Evolutionary conservation across 2,888 invertebrate species (phyloP).

Genomic region (Nomada fabriciana): DNA sequence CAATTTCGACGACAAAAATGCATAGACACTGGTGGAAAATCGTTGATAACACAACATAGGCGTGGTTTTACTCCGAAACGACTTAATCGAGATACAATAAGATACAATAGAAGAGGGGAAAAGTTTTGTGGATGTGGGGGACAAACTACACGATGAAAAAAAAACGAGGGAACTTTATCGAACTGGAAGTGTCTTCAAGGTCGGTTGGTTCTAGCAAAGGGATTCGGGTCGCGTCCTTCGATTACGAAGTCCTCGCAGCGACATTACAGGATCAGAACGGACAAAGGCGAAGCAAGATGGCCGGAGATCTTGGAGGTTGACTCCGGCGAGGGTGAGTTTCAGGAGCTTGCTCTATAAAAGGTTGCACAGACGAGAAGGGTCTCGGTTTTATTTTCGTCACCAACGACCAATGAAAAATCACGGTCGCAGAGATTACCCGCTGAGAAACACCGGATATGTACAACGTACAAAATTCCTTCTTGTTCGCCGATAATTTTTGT

Average conservation of each 20-base stretch:
- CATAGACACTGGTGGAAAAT: not conserved
- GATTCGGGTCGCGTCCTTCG: constrained; percentile 57
- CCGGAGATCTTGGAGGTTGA: constrained; percentile 78
- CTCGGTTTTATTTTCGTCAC: constrained; percentile 12
- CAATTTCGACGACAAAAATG: constrained; percentile 30
- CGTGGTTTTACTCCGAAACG: constrained; percentile 13
- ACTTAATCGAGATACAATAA: not conserved
- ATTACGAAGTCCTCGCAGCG: constrained; percentile 57
- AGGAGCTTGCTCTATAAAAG: constrained; percentile 14
- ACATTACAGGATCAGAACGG: constrained; percentile 50
- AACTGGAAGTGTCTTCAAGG: constrained; percentile 62
- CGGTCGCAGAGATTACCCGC: constrained; percentile 23
- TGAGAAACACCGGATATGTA: not conserved
- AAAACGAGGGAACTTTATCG: constrained; percentile 39
- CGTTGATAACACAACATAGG: not conserved
- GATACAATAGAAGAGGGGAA: not conserved
- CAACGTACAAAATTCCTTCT: not conserved
- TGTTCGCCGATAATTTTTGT: not conserved
- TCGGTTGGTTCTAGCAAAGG: constrained; percentile 72
- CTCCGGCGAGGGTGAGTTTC: constrained; percentile 82
- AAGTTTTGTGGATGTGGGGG: constrained; percentile 2
- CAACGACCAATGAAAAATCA: not conserved
- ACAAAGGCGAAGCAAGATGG: constrained; percentile 77
- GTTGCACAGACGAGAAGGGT: not conserved
- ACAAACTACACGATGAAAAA: not conserved